Base-by-base conservation (phyloP, 2,888 invertebrate species). In the Lamellibrachia satsuma region DNA sequence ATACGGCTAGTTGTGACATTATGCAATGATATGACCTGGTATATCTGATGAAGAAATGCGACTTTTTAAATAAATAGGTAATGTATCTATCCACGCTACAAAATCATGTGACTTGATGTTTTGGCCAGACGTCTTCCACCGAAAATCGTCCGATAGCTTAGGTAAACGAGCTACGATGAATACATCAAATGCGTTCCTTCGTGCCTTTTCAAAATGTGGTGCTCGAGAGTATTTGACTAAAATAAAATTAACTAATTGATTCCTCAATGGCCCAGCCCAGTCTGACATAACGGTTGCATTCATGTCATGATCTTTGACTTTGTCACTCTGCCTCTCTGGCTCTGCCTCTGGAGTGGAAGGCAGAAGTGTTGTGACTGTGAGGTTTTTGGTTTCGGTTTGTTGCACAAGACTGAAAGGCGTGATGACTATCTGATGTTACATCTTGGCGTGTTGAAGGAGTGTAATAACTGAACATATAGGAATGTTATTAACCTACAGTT, bases 91-190 rank as follows among this genome's bases (percentile, higher is more conserved):
- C 75, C 75, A 22, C 75, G 75, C 75, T 22, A 22, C 75, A 75
- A 75, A 75, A 75, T 75, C 75, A 75, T 75, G 75, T 75, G 75
- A 75, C 75, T 39, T 39, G n/a, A 75, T 75, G 75, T 75, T 75
- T 75, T 75, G 75, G 75, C 75, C n/a, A 22, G 75, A 60, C 22
- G 75, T 75, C 75, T 75, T 75, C 75, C 75, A 75, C 75, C 22
- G 75, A 75, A 75, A 75, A 75, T 22, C 75, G 75, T n/a, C 75
- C 75, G 75, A n/a, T 22, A 75, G 75, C 22, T 6, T 75, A 75
- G 22, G 75, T 75, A 75, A 22, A 11, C 75, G n/a, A 75, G 75
- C 15, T 75, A 75, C 75, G 22, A 15, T 22, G 75, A 75, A 75
- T 75, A 6, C 4, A 75, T 75, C 6, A 22, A 22, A 15, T 15